phyloP scores from a whole-genome alignment of 2,113 vertebrate genomes.

The Nothoprocta pentlandii region DNA sequence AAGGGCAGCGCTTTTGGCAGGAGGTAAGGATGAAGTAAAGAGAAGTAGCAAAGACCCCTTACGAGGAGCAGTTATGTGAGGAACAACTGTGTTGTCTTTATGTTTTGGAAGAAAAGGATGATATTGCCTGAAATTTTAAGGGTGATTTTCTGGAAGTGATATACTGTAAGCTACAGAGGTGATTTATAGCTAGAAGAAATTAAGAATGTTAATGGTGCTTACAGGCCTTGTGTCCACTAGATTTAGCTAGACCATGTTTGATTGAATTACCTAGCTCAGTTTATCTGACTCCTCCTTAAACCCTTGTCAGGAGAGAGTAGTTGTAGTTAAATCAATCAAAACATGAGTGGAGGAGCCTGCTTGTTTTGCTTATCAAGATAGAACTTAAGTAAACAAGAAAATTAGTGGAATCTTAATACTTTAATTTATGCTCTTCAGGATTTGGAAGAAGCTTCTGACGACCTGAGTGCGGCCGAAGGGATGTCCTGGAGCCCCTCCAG shows the following conservation, averaged over 20 bases:
- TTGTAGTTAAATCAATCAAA: neutral
- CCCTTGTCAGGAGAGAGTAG: neutral
- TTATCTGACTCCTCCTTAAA: slow-evolving; percentile 7
- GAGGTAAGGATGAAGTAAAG: neutral
- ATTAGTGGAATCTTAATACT: neutral
- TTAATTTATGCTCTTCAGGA: neutral
- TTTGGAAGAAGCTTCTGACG: neutral
- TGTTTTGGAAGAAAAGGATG: neutral
- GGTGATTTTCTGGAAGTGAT: neutral
- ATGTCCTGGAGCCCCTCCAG: neutral
- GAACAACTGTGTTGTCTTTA: rapidly evolving
- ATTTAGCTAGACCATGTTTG: neutral
- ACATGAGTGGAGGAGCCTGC: neutral
- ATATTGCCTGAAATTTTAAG: neutral
- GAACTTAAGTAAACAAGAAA: neutral
- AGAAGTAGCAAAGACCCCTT: neutral
- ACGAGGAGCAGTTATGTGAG: rapidly evolving
- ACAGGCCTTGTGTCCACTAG: neutral
- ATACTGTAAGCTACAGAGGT: neutral
- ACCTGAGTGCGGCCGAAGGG: neutral
- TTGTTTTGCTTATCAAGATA: slow-evolving; percentile 3
- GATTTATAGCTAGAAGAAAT: neutral
- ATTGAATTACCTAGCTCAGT: neutral
- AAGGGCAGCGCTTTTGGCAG: too few relatives aligned
- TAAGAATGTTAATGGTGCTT: neutral